Evolutionary conservation across 2,797 vertebrate genomes (phyloP).

Genomic region (Galaxias olidus): DNA sequence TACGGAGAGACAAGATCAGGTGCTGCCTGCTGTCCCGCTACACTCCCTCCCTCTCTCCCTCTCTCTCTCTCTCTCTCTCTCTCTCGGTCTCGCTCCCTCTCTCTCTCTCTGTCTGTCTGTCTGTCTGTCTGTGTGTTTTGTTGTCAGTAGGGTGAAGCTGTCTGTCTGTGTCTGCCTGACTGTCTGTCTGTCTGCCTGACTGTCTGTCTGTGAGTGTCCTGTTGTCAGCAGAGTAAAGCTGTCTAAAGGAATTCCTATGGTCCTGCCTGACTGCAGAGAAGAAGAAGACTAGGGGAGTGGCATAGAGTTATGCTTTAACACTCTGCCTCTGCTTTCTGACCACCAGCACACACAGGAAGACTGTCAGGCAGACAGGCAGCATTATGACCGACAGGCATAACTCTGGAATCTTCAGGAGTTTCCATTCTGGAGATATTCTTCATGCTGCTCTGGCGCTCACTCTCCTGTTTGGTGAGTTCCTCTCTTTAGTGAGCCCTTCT

Average conservation of each 20-base stretch:
- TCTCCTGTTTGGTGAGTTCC: conserved; percentile 74
- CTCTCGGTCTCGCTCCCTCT: conserved; percentile 33
- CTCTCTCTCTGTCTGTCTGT: neutral
- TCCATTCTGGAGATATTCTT: conserved; percentile 65
- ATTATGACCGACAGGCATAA: conserved; percentile 31
- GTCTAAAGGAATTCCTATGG: neutral
- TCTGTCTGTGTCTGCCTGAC: conserved; percentile 30
- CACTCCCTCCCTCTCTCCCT: neutral
- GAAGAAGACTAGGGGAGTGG: conserved; percentile 32
- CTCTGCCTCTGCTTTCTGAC: too few species aligned
- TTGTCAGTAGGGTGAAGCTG: too few species aligned
- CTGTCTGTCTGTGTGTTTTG: too few species aligned
- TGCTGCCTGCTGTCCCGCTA: neutral
- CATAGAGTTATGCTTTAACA: neutral
- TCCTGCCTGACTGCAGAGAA: conserved; percentile 18
- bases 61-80: conserved; percentile 16
- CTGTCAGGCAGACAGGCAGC: conserved; percentile 11
- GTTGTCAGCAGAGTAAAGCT: too few species aligned
- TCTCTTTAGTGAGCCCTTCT: neutral
- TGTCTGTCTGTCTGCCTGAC: too few species aligned
- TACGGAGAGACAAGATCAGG: conserved; percentile 26
- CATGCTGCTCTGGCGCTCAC: conserved; percentile 65
- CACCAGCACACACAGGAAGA: neutral
- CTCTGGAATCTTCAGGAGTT: conserved; percentile 60
- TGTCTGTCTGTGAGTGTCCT: conserved; percentile 5